Percentiles rank a stretch among this genome's conserved stretches.
These are phyloP conservation scores for Aromia moschata DNA, from an alignment of 2,888 invertebrate genomes.

Conservation along the genomic window DNA sequence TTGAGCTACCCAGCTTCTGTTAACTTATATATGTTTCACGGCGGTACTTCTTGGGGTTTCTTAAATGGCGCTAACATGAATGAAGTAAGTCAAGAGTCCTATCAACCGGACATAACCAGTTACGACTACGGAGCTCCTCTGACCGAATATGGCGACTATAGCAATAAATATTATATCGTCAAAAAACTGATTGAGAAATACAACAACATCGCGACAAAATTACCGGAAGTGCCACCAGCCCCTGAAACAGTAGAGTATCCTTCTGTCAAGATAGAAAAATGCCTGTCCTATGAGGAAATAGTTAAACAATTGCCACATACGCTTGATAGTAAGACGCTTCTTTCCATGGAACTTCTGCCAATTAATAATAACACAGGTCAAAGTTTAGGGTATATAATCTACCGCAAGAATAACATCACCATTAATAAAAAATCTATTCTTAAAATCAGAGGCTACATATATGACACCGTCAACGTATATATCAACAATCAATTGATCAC, in stretches of 20 bases:
- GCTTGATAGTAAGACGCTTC: slow-evolving; percentile 32
- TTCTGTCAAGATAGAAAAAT: slow-evolving; percentile 20
- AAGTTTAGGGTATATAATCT: slow-evolving; percentile 67
- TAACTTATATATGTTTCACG: slow-evolving; percentile 92
- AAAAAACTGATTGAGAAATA: slow-evolving; percentile 64
- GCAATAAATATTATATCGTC: slow-evolving; percentile 75
- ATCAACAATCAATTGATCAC: slow-evolving; percentile 60
- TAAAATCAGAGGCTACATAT: slow-evolving; percentile 58
- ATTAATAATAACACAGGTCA: slow-evolving; percentile 64
- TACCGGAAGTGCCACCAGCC: slow-evolving; percentile 53
- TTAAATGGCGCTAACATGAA: slow-evolving; percentile 57
- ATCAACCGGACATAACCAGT: slow-evolving; percentile 57
- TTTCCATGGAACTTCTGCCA: slow-evolving; percentile 56
- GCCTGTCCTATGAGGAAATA: slow-evolving; percentile 22
- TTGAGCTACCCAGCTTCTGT: slow-evolving; percentile 67
- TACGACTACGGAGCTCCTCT: slow-evolving; percentile 90
- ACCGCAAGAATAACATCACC: slow-evolving; percentile 57
- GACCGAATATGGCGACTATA: slow-evolving; percentile 87
- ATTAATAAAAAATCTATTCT: slow-evolving; percentile 48
- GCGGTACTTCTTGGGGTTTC: slow-evolving; percentile 88
- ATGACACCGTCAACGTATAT: slow-evolving; percentile 65
- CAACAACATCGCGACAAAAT: slow-evolving; percentile 46
- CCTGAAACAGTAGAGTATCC: slow-evolving; percentile 27
- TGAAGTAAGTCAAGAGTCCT: slow-evolving; percentile 38
- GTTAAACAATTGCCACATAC: slow-evolving; percentile 19